phyloP scores from a whole-genome alignment of 1,140 invertebrate genomes.

The Apis dorsata region DNA sequence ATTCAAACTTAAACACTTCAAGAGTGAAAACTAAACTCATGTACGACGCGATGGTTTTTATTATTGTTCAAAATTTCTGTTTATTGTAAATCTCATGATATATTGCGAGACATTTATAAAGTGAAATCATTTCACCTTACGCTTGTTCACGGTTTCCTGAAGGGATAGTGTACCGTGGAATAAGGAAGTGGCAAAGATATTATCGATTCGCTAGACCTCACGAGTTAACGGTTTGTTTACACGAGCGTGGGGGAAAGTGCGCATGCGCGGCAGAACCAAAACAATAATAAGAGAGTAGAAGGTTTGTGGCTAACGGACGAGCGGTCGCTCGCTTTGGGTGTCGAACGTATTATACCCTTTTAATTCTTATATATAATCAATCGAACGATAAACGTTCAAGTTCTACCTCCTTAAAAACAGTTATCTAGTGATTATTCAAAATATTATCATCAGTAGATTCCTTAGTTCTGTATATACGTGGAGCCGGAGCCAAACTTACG shows the following conservation, averaged over 20 bases:
- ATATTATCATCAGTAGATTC: background rate
- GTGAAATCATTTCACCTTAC: background rate
- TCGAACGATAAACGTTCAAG: background rate
- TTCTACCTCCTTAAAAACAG: too few relatives aligned
- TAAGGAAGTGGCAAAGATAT: conserved; percentile 65
- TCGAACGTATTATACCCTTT: background rate
- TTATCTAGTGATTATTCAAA: background rate
- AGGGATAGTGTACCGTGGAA: conserved; percentile 36
- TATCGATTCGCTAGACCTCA: conserved; percentile 76
- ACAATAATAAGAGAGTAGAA: conserved; percentile 80
- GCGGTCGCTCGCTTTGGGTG: conserved; percentile 44
- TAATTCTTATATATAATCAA: background rate
- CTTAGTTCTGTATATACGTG: background rate
- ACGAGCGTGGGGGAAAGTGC: conserved; percentile 66
- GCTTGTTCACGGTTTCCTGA: background rate
- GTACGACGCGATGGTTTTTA: background rate
- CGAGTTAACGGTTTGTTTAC: conserved; percentile 81
- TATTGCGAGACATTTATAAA: background rate
- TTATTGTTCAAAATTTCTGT: background rate
- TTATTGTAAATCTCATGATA: background rate
- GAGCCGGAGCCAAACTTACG: conserved; percentile 14
- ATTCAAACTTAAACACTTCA: background rate
- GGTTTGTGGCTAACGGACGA: conserved; percentile 74
- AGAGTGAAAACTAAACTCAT: background rate
- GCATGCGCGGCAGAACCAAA: conserved; percentile 77